Percentiles rank a stretch among this genome's conserved stretches.
These are phyloP conservation scores for Lycocorax pyrrhopterus DNA, from an alignment of 2,113 vertebrate species.

Conservation along the genomic window DNA sequence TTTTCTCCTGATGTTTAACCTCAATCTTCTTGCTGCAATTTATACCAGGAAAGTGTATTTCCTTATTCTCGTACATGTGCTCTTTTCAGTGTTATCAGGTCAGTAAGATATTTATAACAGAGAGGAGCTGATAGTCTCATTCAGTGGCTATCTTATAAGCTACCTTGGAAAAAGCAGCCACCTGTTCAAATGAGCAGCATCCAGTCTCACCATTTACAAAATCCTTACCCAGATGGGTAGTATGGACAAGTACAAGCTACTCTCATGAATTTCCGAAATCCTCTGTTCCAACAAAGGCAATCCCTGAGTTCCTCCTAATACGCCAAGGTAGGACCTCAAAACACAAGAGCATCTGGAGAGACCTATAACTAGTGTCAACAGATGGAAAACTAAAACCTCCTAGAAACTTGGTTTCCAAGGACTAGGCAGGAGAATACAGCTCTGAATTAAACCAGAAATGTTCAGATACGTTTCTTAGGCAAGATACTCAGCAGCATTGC, in stretches of 20 bases:
- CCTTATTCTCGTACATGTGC: not conserved
- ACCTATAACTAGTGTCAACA: not conserved
- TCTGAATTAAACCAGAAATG: not conserved
- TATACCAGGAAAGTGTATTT: not conserved
- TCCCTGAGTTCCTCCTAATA: not conserved
- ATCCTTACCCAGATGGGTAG: not conserved
- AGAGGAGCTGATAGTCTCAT: not conserved
- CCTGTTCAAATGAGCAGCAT: not conserved
- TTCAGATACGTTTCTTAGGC: not conserved
- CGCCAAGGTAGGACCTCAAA: not conserved
- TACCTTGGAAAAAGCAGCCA: not conserved
- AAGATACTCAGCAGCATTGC: not conserved
- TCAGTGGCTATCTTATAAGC: not conserved
- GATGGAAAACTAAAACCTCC: not conserved
- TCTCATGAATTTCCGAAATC: not conserved
- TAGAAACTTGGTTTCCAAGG: not conserved
- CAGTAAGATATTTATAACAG: slow-evolving; percentile 34
- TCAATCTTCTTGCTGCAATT: slow-evolving; percentile 13
- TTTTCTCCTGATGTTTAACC: not conserved
- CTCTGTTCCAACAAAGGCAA: not conserved
- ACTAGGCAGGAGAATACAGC: not conserved
- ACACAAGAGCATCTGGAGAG: not conserved
- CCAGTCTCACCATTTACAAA: not conserved
- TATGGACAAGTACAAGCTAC: not conserved
- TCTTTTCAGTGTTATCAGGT: not conserved